Base-by-base conservation (phyloP, 2,888 invertebrate genomes). In the Apantesis nais region DNA sequence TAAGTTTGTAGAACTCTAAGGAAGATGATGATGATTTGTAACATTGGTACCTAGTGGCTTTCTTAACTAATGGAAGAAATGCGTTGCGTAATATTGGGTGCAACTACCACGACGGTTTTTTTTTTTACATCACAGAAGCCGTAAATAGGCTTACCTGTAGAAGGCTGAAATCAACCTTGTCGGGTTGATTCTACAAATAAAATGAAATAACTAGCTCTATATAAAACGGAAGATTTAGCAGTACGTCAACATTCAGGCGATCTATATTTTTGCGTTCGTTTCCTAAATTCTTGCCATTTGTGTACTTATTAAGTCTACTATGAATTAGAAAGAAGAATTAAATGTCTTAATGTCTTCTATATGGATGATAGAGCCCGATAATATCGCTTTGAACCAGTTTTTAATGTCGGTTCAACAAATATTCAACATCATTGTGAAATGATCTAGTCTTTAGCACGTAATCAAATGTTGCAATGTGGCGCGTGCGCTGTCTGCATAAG, bases 401-500 rank as follows among this genome's bases (percentile, higher is more conserved):
- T 70, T 66, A 74, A 74, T 74, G 71, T 71, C 60, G 60, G 61
- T 70, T 67, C 73, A 74, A 75, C 73, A 74, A 75, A 74, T 76
- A 76, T 77, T 78, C 73, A 71, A 63, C 74, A 67, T 74, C 70
- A 79, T 79, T 79, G 74, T 74, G 79, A 68, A 86, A 78, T 64
- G 52, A 67, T 73, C 77, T 73, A 75, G 77, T 78, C 75, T 75
- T 73, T 74, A 66, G 78, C 75, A 78, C 77, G 76, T 81, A 84
- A 81, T 79, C 70, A 81, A 81, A 81, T 87, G 80, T 81, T 78
- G 86, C 83, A 86, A 89, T 81, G 78, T 78, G 82, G 85, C 89
- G 79, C 86, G 89, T 89, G 88, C 87, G 76, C 77, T 81, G 87
- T 88, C 87, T 85, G 77, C 77, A 82, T 78, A 78, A 75, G 79